These are phyloP conservation scores for Aleiodes alternator DNA, from an alignment of 2,888 invertebrate genomes.

Conservation along the genomic window DNA sequence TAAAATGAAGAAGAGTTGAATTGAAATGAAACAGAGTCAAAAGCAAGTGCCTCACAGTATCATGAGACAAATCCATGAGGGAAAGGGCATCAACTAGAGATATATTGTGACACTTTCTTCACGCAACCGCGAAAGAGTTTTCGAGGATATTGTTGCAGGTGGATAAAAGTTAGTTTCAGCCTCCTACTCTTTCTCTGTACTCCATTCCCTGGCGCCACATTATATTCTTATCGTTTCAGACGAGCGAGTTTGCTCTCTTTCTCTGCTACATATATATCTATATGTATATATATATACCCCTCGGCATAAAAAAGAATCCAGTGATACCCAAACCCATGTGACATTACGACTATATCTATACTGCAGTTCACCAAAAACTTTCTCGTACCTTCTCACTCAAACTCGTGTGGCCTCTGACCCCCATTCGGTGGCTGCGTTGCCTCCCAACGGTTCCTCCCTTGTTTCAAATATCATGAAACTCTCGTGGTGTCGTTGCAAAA, in stretches of 20 bases:
- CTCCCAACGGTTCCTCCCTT: conserved; percentile 35
- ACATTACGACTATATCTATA: conserved; percentile 28
- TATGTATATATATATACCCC: conserved; percentile 23
- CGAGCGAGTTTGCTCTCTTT: conserved; percentile 49
- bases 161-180: conserved; percentile 51
- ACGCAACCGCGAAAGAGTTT: conserved; percentile 48
- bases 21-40: conserved; percentile 25
- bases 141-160: conserved; percentile 37
- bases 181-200: conserved; percentile 14
- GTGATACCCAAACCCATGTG: conserved; percentile 11
- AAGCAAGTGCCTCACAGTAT: not conserved
- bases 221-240: conserved; percentile 64
- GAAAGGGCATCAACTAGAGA: conserved; percentile 37
- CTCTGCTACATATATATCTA: conserved; percentile 38
- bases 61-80: conserved; percentile 25
- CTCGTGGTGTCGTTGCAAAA: conserved; percentile 41
- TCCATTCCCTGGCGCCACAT: conserved; percentile 54
- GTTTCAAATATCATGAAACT: conserved; percentile 66
- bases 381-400: conserved; percentile 35
- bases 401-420: conserved; percentile 35
- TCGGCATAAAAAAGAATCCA: conserved; percentile 22
- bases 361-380: conserved; percentile 40
- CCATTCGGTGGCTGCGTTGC: conserved; percentile 8
- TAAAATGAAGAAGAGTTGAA: conserved; percentile 20
- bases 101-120: conserved; percentile 30